phyloP scores from a whole-genome alignment of 2,888 invertebrate species.

The Drosophila gaucha region DNA sequence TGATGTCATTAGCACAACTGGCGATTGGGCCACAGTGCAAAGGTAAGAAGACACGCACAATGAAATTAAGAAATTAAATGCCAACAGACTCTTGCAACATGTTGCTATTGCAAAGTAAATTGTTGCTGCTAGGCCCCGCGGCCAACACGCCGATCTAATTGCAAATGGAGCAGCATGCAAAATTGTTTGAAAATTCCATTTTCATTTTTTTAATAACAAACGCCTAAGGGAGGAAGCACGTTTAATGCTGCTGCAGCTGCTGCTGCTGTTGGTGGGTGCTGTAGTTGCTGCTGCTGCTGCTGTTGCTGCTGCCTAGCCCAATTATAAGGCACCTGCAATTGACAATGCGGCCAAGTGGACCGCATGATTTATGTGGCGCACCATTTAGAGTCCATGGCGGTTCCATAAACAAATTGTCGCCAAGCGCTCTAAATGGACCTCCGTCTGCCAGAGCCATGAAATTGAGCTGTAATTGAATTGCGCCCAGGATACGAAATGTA shows the following conservation, averaged over 20 bases:
- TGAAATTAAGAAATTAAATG: constrained; percentile 74
- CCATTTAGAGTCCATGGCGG: constrained; percentile 82
- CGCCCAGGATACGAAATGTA: constrained; percentile 61
- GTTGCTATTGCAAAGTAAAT: constrained; percentile 40
- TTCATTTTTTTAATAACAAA: constrained; percentile 29
- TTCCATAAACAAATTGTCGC: constrained; percentile 83
- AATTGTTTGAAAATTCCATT: constrained; percentile 42
- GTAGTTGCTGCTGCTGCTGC: constrained; percentile 17
- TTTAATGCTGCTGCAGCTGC: constrained; percentile 35
- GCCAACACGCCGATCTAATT: constrained; percentile 71
- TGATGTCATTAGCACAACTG: constrained; percentile 67
- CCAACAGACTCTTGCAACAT: constrained; percentile 58
- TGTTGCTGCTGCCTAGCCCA: constrained; percentile 53
- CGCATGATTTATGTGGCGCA: constrained; percentile 73
- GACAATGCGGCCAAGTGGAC: constrained; percentile 61
- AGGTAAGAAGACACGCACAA: constrained; percentile 61
- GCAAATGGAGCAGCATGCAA: constrained; percentile 63
- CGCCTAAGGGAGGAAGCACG: constrained; percentile 51
- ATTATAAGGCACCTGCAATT: constrained; percentile 72
- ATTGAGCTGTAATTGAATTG: constrained; percentile 78
- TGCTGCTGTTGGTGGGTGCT: constrained; percentile 8
- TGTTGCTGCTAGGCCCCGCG: constrained; percentile 44
- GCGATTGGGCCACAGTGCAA: constrained; percentile 38
- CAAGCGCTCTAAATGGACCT: constrained; percentile 70
- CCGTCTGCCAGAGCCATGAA: constrained; percentile 61